These are phyloP conservation scores for Zaprionus lineosus DNA, from an alignment of 2,888 invertebrate species.

Conservation along the genomic window DNA sequence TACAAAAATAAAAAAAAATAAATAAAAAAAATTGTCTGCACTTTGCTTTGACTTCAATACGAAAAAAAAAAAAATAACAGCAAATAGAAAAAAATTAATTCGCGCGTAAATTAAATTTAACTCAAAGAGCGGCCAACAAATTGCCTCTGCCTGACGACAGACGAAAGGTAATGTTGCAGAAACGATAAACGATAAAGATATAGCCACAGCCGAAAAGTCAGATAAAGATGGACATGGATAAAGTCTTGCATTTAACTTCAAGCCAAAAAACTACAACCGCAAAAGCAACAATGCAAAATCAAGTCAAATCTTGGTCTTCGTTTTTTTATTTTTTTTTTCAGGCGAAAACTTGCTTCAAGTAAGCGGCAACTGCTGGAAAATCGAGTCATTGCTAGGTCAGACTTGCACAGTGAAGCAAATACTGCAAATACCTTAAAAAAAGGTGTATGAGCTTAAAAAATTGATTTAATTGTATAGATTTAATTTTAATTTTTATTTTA, in stretches of 20 bases:
- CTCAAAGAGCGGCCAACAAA: slow-evolving; percentile 52
- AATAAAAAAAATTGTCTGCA: slow-evolving; percentile 16
- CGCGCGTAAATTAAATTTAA: slow-evolving; percentile 69
- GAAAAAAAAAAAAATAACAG: slow-evolving; percentile 25
- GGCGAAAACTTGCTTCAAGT: slow-evolving; percentile 10
- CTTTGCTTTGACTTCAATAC: slow-evolving; percentile 34
- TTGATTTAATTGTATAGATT: no score
- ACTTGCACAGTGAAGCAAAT: slow-evolving; percentile 8
- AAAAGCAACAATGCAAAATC: slow-evolving; percentile 15
- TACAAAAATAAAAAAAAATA: no score
- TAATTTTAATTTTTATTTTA: no score
- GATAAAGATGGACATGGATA: slow-evolving; percentile 28
- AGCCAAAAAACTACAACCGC: slow-evolving; percentile 3
- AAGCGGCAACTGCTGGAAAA: slow-evolving; percentile 24
- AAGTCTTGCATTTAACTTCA: slow-evolving; percentile 41
- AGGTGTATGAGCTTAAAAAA: neutral
- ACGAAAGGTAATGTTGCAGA: slow-evolving; percentile 24
- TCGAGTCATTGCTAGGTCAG: slow-evolving; percentile 3
- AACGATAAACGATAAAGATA: slow-evolving; percentile 36
- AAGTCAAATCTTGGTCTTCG: slow-evolving; percentile 16
- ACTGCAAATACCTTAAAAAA: neutral
- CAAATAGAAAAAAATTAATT: slow-evolving; percentile 43
- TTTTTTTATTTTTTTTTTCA: slow-evolving; percentile 2
- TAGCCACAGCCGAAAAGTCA: slow-evolving; percentile 13
- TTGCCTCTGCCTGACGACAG: slow-evolving; percentile 60